A percentile compares a stretch with the other conserved stretches of the same genome.
Conservation (phyloP, 2,113 vertebrate genomes). For the Aptenodytes forsteri region DNA sequence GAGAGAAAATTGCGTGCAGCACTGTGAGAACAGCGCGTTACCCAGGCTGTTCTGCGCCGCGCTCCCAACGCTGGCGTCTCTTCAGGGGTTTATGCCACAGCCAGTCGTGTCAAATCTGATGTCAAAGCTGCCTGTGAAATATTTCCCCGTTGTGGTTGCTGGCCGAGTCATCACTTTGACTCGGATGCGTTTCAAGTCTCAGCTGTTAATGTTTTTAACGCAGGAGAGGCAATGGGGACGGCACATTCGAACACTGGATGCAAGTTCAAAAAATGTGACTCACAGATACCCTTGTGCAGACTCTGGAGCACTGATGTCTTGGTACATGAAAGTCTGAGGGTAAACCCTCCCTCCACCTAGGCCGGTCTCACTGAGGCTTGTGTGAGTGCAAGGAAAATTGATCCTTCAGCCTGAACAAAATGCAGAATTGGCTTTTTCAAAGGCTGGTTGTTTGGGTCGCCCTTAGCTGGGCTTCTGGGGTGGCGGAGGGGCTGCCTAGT, state of each 20-base stretch:
- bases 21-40: accelerated
- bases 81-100: neutral
- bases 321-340: neutral
- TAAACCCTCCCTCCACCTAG: neutral
- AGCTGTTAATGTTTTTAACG: neutral
- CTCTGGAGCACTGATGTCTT: neutral
- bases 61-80: neutral
- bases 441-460: neutral
- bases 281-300: neutral
- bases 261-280: neutral
- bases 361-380: neutral
- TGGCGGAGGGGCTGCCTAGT: neutral
- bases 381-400: neutral
- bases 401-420: neutral
- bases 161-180: neutral
- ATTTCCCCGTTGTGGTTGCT: neutral
- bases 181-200: neutral
- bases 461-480: neutral
- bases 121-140: neutral
- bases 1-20: neutral
- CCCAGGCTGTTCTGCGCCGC: accelerated
- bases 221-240: neutral
- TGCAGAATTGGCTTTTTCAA: neutral
- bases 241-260: neutral
- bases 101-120: neutral